Base-by-base conservation (phyloP, 1,140 invertebrate genomes). In the Heliconius nattereri region DNA sequence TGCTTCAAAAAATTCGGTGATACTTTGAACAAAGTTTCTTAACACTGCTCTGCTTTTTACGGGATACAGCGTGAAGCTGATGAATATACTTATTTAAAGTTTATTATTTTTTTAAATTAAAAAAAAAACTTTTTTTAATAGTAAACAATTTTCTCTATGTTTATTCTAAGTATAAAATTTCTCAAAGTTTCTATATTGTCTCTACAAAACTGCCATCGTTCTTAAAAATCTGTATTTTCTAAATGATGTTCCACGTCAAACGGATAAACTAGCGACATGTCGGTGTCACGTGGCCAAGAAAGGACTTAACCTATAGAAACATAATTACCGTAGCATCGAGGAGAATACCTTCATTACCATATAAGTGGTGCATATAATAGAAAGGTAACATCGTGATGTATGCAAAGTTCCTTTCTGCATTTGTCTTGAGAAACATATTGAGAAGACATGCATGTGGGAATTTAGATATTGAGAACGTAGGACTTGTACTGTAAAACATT, bases 261-360 rank as follows among this genome's bases (percentile, higher is more conserved):
- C 11, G 60, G 6, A 26, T 66, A 66, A 11, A 7, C 60, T 16
- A 6, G 13, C 23, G 16, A 71, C 54, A 80, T 78, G 81, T 80
- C 49, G 57, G 60, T 79, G 78, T 81, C 76, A 83, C 74, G 79
- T 79, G 60, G 57, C 78, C 71, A 75, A 78, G 60, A 66, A 78
- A 75, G 76, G 74, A 79, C 66, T 72, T 57, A 79, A 83, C 13
- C 60, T 29, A 66, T 29, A 66, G 23, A 66, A 29, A 7, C 11
- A 66, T 85, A 85, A 86, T 86, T 86, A 83, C 79, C 78, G 78
- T 80, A 80, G 74, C 74, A 71, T 77, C 79, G 85, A 73, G 80
- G 37, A 80, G 81, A 83, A 81, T 81, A 71, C 74, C 73, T 75
- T 76, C 81, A 81, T 86, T 85, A 81, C 79, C 84, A 84, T 84